Evolutionary conservation across 2,797 vertebrate genomes (phyloP), one percentile per base, ranked within the genome.

Genomic region (Valencia hispanica): DNA sequence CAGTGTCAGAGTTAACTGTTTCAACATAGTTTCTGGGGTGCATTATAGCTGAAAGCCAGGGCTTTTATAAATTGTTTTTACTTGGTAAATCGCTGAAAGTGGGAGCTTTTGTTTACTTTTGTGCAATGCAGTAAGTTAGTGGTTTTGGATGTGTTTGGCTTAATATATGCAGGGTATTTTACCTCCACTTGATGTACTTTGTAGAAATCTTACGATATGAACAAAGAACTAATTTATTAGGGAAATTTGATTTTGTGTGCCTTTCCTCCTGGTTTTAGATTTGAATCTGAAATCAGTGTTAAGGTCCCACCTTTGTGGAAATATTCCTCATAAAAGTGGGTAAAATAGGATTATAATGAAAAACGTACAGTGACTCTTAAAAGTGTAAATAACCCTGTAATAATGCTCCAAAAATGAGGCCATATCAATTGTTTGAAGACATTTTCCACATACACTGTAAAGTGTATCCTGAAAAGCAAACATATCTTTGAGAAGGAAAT

Each of bases 11-110:
- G 85, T 83, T 85, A 88, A 89, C 84, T 73, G 86, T 94, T 94
- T 90, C 92, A 84, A 92, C 90, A 93, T 90, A 84, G 83, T 89
- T 87, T 82, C 90, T 89, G 89, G 80, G 86, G 79, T 79, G 73
- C 77, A 79, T 87, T 88, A 61, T 9, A 88, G 80, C 80, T 82
- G 65, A 48, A 53, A 82, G 77, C 85, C 76, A 83, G 70, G 51
- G 80, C 80, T 83, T 84, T 87, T 85, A 84, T 72, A 82, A 87
- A 86, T 87, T 61, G 48, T 80, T 80, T 88, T 89, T 83, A 90
- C 86, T 89, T 63, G 78, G 77, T 53, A 84, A 91, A 87, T 89
- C 81, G 86, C 84, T 87, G 78, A 72, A 86, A 79, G 75, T 84
- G 61, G 78, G 50, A 71, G 71, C 72, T 66, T 84, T 89, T 84